These are phyloP conservation scores for Myotis davidii DNA, from an alignment of 2,113 vertebrate species.

Conservation along the genomic window DNA sequence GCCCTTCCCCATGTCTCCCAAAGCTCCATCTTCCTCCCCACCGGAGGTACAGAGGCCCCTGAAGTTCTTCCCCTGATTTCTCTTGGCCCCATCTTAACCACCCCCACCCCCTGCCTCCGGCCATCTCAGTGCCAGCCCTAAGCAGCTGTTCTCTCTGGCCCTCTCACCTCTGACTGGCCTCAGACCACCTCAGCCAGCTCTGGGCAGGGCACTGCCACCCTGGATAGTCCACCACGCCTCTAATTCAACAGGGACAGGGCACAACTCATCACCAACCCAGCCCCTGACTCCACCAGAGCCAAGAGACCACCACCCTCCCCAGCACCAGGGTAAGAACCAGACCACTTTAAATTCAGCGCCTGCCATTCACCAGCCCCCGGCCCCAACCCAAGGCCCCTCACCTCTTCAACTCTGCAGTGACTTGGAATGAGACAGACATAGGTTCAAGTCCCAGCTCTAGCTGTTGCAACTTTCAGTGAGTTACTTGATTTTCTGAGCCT, in stretches of 20 bases:
- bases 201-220: neutral
- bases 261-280: rapidly evolving
- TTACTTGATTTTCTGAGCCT: neutral
- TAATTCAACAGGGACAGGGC: neutral
- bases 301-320: neutral
- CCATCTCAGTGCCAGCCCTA: neutral
- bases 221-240: neutral
- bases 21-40: neutral
- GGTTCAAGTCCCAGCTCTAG: neutral
- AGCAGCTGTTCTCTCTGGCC: neutral
- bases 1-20: neutral
- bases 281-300: neutral
- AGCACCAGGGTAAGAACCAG: neutral
- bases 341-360: neutral
- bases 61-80: neutral
- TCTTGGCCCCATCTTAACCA: neutral
- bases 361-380: neutral
- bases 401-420: neutral
- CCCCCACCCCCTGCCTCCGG: too few species aligned
- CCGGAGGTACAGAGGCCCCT: neutral
- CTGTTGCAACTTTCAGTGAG: neutral
- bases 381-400: too few species aligned
- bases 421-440: neutral
- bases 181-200: neutral
- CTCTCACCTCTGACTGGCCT: neutral